Percentiles rank a stretch among this genome's conserved stretches.
These are phyloP conservation scores for Tyrannus savana DNA, from an alignment of 2,113 vertebrate species.

Conservation along the genomic window DNA sequence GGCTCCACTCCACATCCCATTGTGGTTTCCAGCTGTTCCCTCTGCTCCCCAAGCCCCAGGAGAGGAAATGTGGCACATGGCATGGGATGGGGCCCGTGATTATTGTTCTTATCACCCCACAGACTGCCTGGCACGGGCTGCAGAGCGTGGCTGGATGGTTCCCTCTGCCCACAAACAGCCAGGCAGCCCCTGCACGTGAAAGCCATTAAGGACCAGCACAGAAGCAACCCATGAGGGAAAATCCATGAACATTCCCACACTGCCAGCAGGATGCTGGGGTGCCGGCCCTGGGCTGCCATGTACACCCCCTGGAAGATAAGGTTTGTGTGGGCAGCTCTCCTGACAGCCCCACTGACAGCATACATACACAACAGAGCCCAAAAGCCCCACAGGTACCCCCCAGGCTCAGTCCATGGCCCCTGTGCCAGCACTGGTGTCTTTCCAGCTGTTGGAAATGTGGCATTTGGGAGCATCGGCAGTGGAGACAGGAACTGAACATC, in stretches of 20 bases:
- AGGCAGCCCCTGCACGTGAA: background rate
- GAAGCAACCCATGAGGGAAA: background rate
- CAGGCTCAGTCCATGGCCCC: accelerated
- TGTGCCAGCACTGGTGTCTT: background rate
- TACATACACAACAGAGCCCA: accelerated
- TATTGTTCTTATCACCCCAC: background rate
- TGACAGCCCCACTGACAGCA: background rate
- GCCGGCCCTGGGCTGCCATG: background rate
- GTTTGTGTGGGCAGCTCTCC: background rate
- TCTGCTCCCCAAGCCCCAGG: background rate
- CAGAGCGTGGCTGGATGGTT: background rate
- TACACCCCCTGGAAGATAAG: background rate
- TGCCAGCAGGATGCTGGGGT: background rate
- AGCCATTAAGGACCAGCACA: background rate
- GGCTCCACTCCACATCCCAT: background rate
- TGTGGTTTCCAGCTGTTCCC: background rate
- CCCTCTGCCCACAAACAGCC: background rate
- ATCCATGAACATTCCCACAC: background rate
- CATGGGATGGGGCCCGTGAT: accelerated
- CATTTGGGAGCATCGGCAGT: accelerated
- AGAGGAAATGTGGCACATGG: background rate
- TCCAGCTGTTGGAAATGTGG: background rate
- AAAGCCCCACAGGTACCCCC: background rate
- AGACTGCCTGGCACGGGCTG: background rate
- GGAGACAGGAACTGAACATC: background rate